Base-by-base conservation (phyloP, 53 echinoderm and acorn worm species). In the Henricia sp. region DNA sequence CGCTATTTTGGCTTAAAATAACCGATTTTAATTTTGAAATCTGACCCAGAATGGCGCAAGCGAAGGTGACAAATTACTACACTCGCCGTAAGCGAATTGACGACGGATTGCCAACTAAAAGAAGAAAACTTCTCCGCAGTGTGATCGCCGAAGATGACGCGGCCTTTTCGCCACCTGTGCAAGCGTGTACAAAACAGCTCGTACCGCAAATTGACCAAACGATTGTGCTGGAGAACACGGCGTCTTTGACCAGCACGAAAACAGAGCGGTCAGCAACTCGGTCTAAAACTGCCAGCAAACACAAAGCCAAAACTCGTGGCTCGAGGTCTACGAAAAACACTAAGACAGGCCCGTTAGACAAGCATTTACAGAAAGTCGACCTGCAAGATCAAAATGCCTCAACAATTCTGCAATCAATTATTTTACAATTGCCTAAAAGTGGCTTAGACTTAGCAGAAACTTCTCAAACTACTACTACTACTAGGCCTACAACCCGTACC, bases 41-140 rank as follows among this genome's bases (percentile, higher is more conserved):
- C 19, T 27, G 52, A 72, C 21, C 20, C 17, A 54, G 77, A 51
- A 95, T 95, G 95, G 92, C 95, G 21, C 95, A 95, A 58, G 77
- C 83, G 17, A 90, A 87, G 59, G 91, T 96, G 62, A 96, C 96
- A 19, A 87, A 90, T 70, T 96, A 90, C 64, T 96, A 89, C 52
- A 74, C 73, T 59, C 60, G 89, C 24, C 64, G 94, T 52, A 93
- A 92, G 52, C 44, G 78, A 59, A 77, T 72, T 33, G 68, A 60
- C 57, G 77, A 76, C 57, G 54, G 57, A 16, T 85, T 85, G 53
- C 85, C 90, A 16, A 67, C 85, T 2, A 90, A 90, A 58, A 74
- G 90, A 37, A 76, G 90, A 38, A 90, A 90, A 82, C 70, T 90
- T 37, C 68, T 34, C 40, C 29, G 24, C 20, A 69, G 70, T 54